Conservation (phyloP, 2,113 vertebrate species). For the Lagenorhynchus albirostris region DNA sequence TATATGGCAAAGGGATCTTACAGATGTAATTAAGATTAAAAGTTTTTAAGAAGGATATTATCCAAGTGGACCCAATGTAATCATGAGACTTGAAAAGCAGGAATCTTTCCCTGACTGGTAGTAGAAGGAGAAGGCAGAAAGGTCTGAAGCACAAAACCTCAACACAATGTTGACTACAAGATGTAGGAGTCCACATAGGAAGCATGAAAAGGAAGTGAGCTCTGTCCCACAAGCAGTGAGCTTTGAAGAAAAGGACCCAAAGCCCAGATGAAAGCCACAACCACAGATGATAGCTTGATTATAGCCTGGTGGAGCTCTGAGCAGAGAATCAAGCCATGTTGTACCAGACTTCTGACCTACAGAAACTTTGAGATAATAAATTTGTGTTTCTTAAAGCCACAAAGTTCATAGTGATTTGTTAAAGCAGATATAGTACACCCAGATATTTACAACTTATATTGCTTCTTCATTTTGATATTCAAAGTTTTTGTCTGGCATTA, state of each 20-base stretch:
- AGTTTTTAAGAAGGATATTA: background rate
- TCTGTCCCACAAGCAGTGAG: background rate
- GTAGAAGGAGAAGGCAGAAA: background rate
- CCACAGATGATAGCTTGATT: background rate
- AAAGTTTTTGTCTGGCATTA: background rate
- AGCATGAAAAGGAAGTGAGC: background rate
- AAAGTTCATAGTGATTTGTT: background rate
- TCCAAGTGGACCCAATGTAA: background rate
- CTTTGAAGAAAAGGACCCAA: background rate
- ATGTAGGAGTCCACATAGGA: accelerated
- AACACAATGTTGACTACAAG: background rate
- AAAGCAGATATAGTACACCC: background rate
- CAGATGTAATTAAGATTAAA: background rate
- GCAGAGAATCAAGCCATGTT: too few relatives aligned
- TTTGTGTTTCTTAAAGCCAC: background rate
- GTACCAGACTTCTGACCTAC: background rate
- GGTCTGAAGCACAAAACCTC: background rate
- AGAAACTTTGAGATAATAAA: background rate
- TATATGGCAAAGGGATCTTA: background rate
- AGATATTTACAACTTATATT: background rate
- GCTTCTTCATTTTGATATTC: background rate
- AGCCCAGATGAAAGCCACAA: background rate
- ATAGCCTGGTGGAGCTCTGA: background rate
- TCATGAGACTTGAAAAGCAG: background rate
- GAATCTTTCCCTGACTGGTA: background rate